phyloP scores from a whole-genome alignment of 2,888 invertebrate genomes.

The Cephus sareptanus region DNA sequence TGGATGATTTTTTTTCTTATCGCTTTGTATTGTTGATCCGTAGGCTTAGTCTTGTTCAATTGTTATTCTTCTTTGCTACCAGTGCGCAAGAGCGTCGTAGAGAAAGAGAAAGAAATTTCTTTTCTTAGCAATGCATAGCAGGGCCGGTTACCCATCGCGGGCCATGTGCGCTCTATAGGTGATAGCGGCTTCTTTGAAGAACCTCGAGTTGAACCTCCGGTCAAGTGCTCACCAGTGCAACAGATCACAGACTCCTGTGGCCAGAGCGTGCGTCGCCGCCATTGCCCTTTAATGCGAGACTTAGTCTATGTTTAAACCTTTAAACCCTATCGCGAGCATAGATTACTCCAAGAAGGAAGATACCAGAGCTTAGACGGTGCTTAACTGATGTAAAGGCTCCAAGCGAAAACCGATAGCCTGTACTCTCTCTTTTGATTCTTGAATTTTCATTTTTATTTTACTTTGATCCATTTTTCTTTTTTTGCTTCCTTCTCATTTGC shows the following conservation, averaged over 20 bases:
- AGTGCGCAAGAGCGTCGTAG: background rate
- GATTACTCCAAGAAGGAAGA: background rate
- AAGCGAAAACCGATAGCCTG: background rate
- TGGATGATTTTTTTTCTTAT: no score
- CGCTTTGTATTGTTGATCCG: no score
- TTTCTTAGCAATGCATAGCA: background rate
- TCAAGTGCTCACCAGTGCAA: constrained; percentile 44
- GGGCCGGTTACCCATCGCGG: constrained; percentile 24
- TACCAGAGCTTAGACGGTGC: background rate
- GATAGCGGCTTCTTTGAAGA: constrained; percentile 62
- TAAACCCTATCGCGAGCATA: background rate
- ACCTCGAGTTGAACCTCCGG: constrained; percentile 35
- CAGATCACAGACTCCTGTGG: constrained; percentile 21
- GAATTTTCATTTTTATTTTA: background rate
- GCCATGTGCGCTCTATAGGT: constrained; percentile 60
- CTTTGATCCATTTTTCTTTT: background rate
- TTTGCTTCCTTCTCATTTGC: background rate
- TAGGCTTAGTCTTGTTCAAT: no score
- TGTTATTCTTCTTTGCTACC: background rate
- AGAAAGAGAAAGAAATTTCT: background rate
- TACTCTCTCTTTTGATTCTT: background rate
- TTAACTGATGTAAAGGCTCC: background rate
- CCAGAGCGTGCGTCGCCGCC: constrained; percentile 12
- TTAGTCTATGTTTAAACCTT: background rate
- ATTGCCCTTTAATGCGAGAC: background rate